These are phyloP conservation scores for Hoplias malabaricus DNA, from an alignment of 2,113 vertebrate species.

Conservation along the genomic window DNA sequence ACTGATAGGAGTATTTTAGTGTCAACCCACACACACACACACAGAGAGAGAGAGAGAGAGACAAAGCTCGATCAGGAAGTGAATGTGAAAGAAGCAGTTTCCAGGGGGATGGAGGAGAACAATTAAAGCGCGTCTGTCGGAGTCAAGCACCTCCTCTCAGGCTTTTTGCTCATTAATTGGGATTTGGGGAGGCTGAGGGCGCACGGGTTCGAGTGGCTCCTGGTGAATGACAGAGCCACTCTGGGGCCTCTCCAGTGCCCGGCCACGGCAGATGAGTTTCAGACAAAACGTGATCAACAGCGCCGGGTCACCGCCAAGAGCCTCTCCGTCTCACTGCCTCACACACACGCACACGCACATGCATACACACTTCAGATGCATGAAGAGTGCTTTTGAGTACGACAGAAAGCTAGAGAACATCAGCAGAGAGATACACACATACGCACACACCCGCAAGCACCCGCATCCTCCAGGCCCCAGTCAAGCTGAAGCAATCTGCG, in stretches of 20 bases:
- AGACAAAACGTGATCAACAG: slow-evolving; percentile 76
- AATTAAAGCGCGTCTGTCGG: slow-evolving; percentile 74
- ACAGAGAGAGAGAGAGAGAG: neutral
- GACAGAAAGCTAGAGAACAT: slow-evolving; percentile 30
- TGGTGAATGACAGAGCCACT: slow-evolving; percentile 70
- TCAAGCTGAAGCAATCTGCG: slow-evolving; percentile 48
- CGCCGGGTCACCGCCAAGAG: slow-evolving; percentile 63
- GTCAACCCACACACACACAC: neutral
- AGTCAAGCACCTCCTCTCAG: slow-evolving; percentile 76
- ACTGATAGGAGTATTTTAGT: neutral
- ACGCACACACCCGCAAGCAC: slow-evolving; percentile 15
- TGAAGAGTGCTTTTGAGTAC: slow-evolving; percentile 20
- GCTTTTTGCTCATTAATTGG: slow-evolving; percentile 76
- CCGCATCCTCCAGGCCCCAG: slow-evolving; percentile 56
- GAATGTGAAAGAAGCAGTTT: slow-evolving; percentile 67
- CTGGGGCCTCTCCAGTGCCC: slow-evolving; percentile 61
- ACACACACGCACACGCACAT: slow-evolving; percentile 58
- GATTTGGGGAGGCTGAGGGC: slow-evolving; percentile 75
- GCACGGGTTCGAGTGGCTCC: slow-evolving; percentile 76
- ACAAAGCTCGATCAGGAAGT: slow-evolving; percentile 63
- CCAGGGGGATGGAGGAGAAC: slow-evolving; percentile 73
- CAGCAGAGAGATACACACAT: neutral
- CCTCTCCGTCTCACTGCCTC: slow-evolving; percentile 51
- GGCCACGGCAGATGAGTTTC: slow-evolving; percentile 69
- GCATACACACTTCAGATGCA: slow-evolving; percentile 48